phyloP scores from a whole-genome alignment of 1,140 invertebrate species.

The Chymomyza costata region DNA sequence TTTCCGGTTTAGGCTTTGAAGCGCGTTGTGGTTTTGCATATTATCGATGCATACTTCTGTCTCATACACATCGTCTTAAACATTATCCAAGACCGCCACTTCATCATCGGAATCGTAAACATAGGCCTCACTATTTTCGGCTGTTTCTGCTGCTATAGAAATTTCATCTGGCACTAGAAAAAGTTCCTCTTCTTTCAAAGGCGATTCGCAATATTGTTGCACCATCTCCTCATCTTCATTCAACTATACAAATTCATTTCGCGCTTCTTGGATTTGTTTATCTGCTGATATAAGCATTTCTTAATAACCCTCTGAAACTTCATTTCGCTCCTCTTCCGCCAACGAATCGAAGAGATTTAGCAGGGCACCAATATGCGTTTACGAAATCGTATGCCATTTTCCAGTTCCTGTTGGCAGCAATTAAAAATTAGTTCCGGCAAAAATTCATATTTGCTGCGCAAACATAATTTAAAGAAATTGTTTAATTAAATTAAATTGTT shows the following conservation, averaged over 20 bases:
- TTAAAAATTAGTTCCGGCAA: constrained; percentile 39
- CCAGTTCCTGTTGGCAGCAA: constrained; percentile 27
- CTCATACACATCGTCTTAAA: constrained; percentile 56
- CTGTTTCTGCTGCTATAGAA: too few species aligned
- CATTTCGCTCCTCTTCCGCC: constrained; percentile 16
- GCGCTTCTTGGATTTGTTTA: too few species aligned
- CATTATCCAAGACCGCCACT: constrained; percentile 55
- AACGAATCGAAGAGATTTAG: constrained; percentile 18
- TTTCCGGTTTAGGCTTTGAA: constrained; percentile 41
- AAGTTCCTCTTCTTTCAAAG: too few species aligned
- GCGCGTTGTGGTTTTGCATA: constrained; percentile 49
- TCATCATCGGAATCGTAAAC: constrained; percentile 58
- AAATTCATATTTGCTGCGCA: constrained; percentile 20
- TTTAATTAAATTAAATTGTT: neutral
- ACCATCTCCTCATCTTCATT: too few species aligned
- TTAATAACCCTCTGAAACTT: constrained; percentile 23
- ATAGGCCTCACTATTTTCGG: constrained; percentile 44
- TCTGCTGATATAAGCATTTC: too few species aligned
- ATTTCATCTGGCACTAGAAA: too few species aligned
- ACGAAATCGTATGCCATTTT: constrained; percentile 30
- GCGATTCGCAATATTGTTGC: too few species aligned
- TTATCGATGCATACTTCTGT: constrained; percentile 52
- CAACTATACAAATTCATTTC: too few species aligned
- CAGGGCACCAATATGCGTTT: constrained; percentile 31
- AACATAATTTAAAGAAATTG: neutral